Base-by-base conservation (phyloP, 2,888 invertebrate species). In the Neocrepidodera transversa region DNA sequence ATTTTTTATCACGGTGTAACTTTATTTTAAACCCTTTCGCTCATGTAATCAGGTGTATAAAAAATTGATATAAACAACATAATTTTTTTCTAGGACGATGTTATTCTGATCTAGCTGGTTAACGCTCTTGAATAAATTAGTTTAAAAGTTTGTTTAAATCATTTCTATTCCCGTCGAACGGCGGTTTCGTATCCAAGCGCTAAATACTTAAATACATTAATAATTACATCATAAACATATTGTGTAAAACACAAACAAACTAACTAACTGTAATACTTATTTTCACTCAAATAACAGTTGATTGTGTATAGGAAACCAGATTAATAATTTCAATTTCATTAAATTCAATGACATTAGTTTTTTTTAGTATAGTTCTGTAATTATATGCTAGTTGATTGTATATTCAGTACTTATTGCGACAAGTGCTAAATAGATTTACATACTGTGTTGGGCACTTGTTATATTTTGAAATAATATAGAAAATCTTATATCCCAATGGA, bases 191-290 rank as follows among this genome's bases (percentile, higher is more conserved):
- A 52, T 38, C 36, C 6, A 14, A 17, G 36, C 48, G 62, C 51
- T 62, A 59, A 62, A 56, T 26, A 45, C 48, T 62, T 52, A 57
- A 48, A 16, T 14, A 55, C 47, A 55, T 51, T 54, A 40, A 50
- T 54, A 56, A 59, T 62, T 62, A 59, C 62, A 62, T 62, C 56
- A 62, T 49, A 48, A 50, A 49, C 36, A 48, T 20, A 49, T 56
- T 52, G 57, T 53, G 53, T 35, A 50, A 58, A 57, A 53, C 23
- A 58, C 50, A 57, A 60, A 68, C 65, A 68, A 61, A 62, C 18
- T 66, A 60, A 58, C 16, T 67, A 68, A 67, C 68, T 63, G 67
- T 68, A 65, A 38, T 58, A 59, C 57, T 60, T 61, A 64, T 66
- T 66, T 68, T 67, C 66, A 67, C 65, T 66, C 49, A 56, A 60